A percentile compares a stretch with the other conserved stretches of the same genome.
Evolutionary conservation across 2,888 invertebrate species (phyloP).

Genomic region (Melitaea athalia): DNA sequence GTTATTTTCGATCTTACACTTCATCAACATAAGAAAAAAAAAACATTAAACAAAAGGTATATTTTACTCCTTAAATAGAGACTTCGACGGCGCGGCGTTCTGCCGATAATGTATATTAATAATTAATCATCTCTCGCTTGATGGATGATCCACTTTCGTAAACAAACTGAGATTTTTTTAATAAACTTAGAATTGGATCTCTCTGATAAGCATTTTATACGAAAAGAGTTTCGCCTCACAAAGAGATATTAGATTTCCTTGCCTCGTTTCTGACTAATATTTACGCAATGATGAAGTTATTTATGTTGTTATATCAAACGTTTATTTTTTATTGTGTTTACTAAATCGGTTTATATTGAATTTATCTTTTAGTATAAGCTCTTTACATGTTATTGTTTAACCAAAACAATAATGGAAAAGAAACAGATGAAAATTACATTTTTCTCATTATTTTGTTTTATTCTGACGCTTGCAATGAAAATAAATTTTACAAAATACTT

Average conservation of each 20-base stretch:
- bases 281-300: neutral
- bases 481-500: too few relatives aligned
- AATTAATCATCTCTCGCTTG: slow-evolving; percentile 55
- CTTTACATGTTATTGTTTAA: neutral
- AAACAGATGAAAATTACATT: too few relatives aligned
- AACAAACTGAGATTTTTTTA: slow-evolving; percentile 43
- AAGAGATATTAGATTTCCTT: neutral
- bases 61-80: slow-evolving; percentile 8
- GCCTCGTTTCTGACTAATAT: neutral
- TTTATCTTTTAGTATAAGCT: neutral
- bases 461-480: too few relatives aligned
- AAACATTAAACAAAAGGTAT: neutral
- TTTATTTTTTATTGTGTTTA: neutral
- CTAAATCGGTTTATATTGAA: neutral
- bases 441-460: too few relatives aligned
- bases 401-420: too few relatives aligned
- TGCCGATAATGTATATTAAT: slow-evolving; percentile 58
- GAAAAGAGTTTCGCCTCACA: neutral
- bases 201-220: neutral
- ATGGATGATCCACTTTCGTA: slow-evolving; percentile 54
- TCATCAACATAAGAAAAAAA: neutral
- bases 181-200: neutral
- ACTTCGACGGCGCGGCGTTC: slow-evolving; percentile 31
- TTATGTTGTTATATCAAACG: neutral
- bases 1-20: neutral